phyloP scores from a whole-genome alignment of 2,888 invertebrate species.

The Dascillus cervinus region DNA sequence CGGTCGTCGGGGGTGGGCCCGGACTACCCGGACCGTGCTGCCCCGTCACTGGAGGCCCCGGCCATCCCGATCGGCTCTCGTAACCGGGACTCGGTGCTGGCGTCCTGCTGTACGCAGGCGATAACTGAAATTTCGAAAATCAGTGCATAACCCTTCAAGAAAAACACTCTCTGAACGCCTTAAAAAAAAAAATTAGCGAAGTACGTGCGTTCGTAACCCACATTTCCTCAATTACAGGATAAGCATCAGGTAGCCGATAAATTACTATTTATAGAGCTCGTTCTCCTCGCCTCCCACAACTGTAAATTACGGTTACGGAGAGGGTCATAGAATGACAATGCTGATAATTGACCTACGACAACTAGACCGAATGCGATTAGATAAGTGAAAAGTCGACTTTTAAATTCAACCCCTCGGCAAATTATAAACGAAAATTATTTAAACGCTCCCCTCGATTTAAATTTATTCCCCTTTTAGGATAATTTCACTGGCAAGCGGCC shows the following conservation, averaged over 20 bases:
- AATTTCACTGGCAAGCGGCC: no score
- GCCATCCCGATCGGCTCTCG: slow-evolving; percentile 36
- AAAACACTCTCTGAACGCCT: no score
- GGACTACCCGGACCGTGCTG: slow-evolving; percentile 36
- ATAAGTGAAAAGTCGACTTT: no score
- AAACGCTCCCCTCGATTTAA: no score
- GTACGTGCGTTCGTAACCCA: no score
- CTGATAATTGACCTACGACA: slow-evolving; percentile 12
- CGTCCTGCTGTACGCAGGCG: slow-evolving; percentile 36
- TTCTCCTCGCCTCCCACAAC: slow-evolving; percentile 10
- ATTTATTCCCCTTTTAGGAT: no score
- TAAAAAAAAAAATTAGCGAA: no score
- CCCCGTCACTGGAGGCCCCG: slow-evolving; percentile 34
- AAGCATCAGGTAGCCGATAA: slow-evolving; percentile 17
- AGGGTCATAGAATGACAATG: slow-evolving; percentile 14
- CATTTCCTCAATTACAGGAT: no score
- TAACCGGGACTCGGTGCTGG: slow-evolving; percentile 37
- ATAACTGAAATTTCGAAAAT: slow-evolving; percentile 30
- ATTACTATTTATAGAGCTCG: slow-evolving; percentile 16
- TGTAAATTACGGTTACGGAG: slow-evolving; percentile 10
- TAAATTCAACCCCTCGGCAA: no score
- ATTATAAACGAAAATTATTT: no score
- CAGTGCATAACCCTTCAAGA: no score
- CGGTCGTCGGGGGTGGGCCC: slow-evolving; percentile 31
- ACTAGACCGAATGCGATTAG: slow-evolving; percentile 8